phyloP scores from a whole-genome alignment of 1,140 invertebrate species.

The Tetramorium alpestre region DNA sequence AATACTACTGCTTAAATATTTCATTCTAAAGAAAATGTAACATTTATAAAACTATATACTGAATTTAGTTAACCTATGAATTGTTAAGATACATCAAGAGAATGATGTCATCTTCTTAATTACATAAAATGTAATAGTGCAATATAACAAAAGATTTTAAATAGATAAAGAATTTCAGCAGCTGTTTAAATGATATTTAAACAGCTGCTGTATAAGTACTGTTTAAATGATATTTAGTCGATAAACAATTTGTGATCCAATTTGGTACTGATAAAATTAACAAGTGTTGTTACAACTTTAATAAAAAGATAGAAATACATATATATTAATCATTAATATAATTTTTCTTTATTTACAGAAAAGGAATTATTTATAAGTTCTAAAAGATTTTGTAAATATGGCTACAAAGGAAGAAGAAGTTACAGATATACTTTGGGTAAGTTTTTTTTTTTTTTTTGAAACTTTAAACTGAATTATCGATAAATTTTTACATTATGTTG shows the following conservation, averaged over 20 bases:
- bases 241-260: background rate
- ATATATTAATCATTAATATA: background rate
- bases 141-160: background rate
- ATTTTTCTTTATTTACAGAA: slow-evolving; percentile 16
- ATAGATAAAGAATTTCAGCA: background rate
- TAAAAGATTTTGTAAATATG: background rate
- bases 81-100: background rate
- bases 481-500: background rate
- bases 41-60: background rate
- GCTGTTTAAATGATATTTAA: background rate
- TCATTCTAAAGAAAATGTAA: background rate
- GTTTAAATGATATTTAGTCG: background rate
- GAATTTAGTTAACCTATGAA: background rate
- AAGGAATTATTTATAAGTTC: background rate
- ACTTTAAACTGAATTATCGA: background rate
- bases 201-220: background rate
- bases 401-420: background rate
- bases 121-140: background rate
- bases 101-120: slow-evolving; percentile 1
- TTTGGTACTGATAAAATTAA: background rate
- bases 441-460: no score
- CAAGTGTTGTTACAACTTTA: background rate
- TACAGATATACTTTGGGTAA: background rate
- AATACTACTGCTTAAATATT: background rate
- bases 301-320: background rate